A percentile compares a stretch with the other conserved stretches of the same genome.
Evolutionary conservation across 1,140 invertebrate species (phyloP).

Genomic region (Lepidurus apus): DNA sequence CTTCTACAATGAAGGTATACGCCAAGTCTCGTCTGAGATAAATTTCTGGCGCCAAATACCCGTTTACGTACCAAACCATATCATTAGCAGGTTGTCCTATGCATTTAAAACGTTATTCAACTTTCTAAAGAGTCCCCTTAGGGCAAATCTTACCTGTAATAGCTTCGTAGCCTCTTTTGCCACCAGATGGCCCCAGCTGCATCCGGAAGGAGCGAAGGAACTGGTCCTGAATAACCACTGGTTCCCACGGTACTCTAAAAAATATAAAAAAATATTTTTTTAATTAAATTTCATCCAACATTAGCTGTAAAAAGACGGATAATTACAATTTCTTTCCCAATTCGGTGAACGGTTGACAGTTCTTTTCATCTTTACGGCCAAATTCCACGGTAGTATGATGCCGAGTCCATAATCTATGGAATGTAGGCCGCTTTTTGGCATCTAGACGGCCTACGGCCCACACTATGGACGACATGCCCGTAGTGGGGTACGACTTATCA

Average conservation of each 20-base stretch:
- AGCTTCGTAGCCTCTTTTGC: conserved; percentile 66
- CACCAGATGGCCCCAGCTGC: conserved; percentile 73
- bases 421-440: conserved; percentile 69
- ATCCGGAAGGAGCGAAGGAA: conserved; percentile 68
- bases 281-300: too few species aligned
- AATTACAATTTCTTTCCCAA: conserved; percentile 26
- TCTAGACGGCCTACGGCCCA: conserved; percentile 82
- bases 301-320: background rate
- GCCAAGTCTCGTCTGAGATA: conserved; percentile 77
- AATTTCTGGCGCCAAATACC: conserved; percentile 74
- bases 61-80: conserved; percentile 73
- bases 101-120: background rate
- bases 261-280: too few species aligned
- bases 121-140: background rate
- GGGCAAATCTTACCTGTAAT: conserved; percentile 54
- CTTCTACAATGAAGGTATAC: conserved; percentile 73
- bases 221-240: conserved; percentile 67
- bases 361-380: conserved; percentile 56
- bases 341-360: conserved; percentile 59
- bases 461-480: conserved; percentile 61
- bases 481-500: conserved; percentile 66
- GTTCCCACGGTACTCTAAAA: conserved; percentile 62
- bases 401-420: conserved; percentile 74
- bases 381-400: conserved; percentile 61
- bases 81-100: conserved; percentile 42